phyloP scores from a whole-genome alignment of 1,140 invertebrate species.

The Zaprionus africanus region DNA sequence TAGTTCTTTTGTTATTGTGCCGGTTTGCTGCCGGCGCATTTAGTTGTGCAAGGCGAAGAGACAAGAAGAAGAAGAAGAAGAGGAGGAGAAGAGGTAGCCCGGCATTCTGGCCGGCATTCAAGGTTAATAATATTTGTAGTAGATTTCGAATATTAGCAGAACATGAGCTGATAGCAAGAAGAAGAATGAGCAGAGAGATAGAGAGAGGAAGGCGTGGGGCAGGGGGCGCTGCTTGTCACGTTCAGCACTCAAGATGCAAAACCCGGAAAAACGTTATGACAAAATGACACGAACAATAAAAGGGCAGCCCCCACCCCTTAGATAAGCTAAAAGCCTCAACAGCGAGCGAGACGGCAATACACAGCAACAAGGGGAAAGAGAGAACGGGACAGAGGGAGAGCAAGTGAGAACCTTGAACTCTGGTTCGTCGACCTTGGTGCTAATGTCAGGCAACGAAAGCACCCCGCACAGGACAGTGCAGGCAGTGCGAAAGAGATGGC shows the following conservation, averaged over 20 bases:
- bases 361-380: constrained; percentile 21
- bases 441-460: constrained; percentile 67
- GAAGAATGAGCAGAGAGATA: not conserved
- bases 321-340: constrained; percentile 22
- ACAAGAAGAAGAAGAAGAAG: not conserved
- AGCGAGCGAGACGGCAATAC: constrained; percentile 16
- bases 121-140: constrained; percentile 5
- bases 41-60: not conserved
- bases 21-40: constrained; percentile 3
- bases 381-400: constrained; percentile 8
- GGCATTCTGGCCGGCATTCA: not conserved
- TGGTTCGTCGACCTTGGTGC: constrained; percentile 88
- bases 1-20: not conserved
- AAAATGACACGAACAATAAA: constrained; percentile 70
- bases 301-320: not conserved
- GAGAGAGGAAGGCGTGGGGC: not conserved
- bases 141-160: not conserved
- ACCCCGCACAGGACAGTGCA: constrained; percentile 6
- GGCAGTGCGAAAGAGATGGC: constrained; percentile 17
- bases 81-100: not conserved
- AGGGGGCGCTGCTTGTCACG: constrained; percentile 58
- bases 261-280: constrained; percentile 75
- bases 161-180: not conserved
- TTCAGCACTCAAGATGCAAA: constrained; percentile 66
- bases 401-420: constrained; percentile 84